Base-by-base conservation (phyloP, 2,797 vertebrate species). In the Sebastes matsubarae region DNA sequence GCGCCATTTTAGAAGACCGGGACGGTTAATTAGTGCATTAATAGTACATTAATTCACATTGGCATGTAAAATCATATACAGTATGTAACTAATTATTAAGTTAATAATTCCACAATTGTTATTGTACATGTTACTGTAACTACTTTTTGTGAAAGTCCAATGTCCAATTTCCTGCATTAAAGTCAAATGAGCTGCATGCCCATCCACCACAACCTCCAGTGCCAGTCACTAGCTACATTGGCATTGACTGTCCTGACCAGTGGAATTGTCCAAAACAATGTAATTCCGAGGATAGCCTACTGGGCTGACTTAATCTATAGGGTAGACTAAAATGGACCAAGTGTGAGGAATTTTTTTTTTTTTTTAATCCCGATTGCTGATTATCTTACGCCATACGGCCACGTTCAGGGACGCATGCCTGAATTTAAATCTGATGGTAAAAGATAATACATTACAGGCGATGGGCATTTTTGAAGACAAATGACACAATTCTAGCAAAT, bases 401-500 rank as follows among this genome's bases (percentile, higher is more conserved):
- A 4, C 20, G 32, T 58, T 71, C 34, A 77, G 77, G 50, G 68
- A 76, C 64, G 63, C 46, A 68, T 22, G 50, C 6, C 60, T 75
- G 36, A 54, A 73, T 82, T 82, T 50, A 80, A 84, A 69, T 60
- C 27, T 59, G 66, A 91, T 86, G 68, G 59, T 73, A 83, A 80
- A 75, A 85, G 73, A 83, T 83, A 75, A 87, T 79, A 72, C 77
- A 75, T 81, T 81, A 72, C 1, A n/a, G 58, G 54, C 64, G 87
- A 92, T 79, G 50, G 72, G 54, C 79, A 77, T 89, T 90, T 88
- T 68, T 73, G 52, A 91, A 86, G 83, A 91, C 80, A 84, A 87
- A 92, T 81, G 77, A 85, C 69, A 75, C 78, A 29, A 63, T 87
- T 82, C 70, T 29, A 61, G 59, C 69, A 87, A 88, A 92, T 86